Base-by-base conservation (phyloP, 2,888 invertebrate genomes). In the Dryobota labecula region DNA sequence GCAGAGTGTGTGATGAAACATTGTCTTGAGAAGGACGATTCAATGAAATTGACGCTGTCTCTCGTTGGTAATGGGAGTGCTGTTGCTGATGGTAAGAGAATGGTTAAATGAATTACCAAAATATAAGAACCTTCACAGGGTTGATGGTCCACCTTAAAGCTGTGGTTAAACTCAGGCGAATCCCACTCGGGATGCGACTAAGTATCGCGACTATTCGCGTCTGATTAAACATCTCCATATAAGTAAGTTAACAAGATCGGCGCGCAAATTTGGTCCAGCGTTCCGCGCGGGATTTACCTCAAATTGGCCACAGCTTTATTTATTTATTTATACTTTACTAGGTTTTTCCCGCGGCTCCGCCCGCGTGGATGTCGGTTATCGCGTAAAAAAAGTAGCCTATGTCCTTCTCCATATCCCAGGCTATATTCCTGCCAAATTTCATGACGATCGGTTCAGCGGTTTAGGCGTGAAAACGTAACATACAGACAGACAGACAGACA, bases 1-100 rank as follows among this genome's bases (percentile, higher is more conserved):
- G 86, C 84, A 0, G 90, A 91, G 53, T 70, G 79, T n/a, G 62
- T 92, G 1, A 68, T 89, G 73, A 91, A 89, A 51, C 76, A 84
- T 0, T 88, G 84, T 53, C 78, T 92, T 6, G 88, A 89, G 13
- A 92, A 92, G 57, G 89, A 88, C 1, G 85, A 88, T 5, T 38
- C 86, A 0, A 83, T 90, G 78, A 78, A 86, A 7, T 67, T 88
- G 4, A 63, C 83, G 4, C 57, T 70, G 5, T 69, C 81, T 0
- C 56, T 90, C 0, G 70, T 84, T 5, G 87, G 82, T 1, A 80
- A 83, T 13, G 87, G 87, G 27, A 88, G 87, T 38, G 74, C 83
- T 27, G 67, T 85, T 64, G 88, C 88, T 62, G 77, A 86, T 43
- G 85, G 88, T 88, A 51, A 61, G 73, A 0, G 24, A n/a, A 33